These are phyloP conservation scores for Leptopilina myrica DNA, from an alignment of 2,888 invertebrate species.

Conservation along the genomic window DNA sequence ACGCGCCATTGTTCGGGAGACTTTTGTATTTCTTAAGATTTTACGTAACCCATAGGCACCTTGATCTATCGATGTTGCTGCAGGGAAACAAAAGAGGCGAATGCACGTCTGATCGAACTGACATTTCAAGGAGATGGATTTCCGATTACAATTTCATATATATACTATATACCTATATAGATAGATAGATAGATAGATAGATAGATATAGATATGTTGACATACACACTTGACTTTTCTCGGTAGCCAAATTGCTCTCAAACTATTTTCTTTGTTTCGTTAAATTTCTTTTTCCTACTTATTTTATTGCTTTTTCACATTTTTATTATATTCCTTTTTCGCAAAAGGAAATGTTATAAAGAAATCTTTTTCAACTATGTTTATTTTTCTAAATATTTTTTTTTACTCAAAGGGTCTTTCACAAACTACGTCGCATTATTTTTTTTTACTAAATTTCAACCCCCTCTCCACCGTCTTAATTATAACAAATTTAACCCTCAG, in stretches of 20 bases:
- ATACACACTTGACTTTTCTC: background rate
- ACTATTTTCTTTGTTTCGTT: slow-evolving; percentile 46
- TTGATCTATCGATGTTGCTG: slow-evolving; percentile 54
- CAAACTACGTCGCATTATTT: too few relatives aligned
- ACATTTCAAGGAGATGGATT: slow-evolving; percentile 66
- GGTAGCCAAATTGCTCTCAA: background rate
- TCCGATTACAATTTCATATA: slow-evolving; percentile 49
- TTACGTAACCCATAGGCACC: slow-evolving; percentile 53
- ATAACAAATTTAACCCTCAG: too few relatives aligned
- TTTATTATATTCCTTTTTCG: background rate
- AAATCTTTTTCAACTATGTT: too few relatives aligned
- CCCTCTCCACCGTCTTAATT: too few relatives aligned
- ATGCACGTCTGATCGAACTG: slow-evolving; percentile 64
- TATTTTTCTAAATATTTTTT: too few relatives aligned
- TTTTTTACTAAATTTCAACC: too few relatives aligned
- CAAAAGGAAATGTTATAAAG: too few relatives aligned
- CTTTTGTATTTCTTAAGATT: slow-evolving; percentile 27
- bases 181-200: too few relatives aligned
- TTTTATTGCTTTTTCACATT: too few relatives aligned
- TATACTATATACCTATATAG: too few relatives aligned
- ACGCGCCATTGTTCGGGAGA: slow-evolving; percentile 47
- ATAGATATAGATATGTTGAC: background rate
- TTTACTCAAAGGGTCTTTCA: too few relatives aligned
- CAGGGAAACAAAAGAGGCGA: slow-evolving; percentile 57
- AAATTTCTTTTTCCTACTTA: background rate